A percentile compares a stretch with the other conserved stretches of the same genome.
These are phyloP conservation scores for Willisornis vidua DNA, from an alignment of 2,113 vertebrate genomes.

Conservation along the genomic window DNA sequence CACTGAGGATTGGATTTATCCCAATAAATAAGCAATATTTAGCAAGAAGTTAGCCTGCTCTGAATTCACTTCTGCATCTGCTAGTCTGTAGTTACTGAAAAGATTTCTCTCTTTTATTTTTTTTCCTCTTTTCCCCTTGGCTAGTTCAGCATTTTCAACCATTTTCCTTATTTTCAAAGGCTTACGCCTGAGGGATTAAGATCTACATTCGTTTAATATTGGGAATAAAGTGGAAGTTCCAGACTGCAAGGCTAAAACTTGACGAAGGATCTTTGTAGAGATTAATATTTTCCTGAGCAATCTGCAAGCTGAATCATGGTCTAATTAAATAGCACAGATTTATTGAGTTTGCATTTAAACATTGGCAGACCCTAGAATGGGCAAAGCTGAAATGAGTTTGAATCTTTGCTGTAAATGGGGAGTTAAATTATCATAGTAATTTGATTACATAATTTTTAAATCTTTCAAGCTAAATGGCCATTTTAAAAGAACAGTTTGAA, in stretches of 20 bases:
- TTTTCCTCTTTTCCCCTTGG: constrained; percentile 21
- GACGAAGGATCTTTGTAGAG: constrained; percentile 71
- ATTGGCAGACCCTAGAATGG: constrained; percentile 55
- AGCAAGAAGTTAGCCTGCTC: not conserved
- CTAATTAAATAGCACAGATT: constrained; percentile 78
- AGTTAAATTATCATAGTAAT: constrained; percentile 77
- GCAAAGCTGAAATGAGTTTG: constrained; percentile 73
- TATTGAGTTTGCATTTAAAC: constrained; percentile 77
- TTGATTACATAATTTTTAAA: constrained; percentile 76
- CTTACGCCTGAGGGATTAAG: constrained; percentile 52
- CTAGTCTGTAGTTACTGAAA: constrained; percentile 33
- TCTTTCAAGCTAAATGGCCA: constrained; percentile 67
- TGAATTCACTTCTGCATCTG: constrained; percentile 49
- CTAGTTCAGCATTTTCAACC: constrained; percentile 52
- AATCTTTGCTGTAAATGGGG: constrained; percentile 72
- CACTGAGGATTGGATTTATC: not conserved
- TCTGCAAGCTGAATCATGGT: constrained; percentile 70
- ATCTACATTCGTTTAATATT: constrained; percentile 65
- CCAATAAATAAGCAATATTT: not conserved
- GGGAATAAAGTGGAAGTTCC: constrained; percentile 60
- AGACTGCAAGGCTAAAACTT: constrained; percentile 66
- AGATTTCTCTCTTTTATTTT: constrained; percentile 38
- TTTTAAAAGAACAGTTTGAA: constrained; percentile 73
- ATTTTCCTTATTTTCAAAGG: constrained; percentile 57
- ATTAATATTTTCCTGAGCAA: constrained; percentile 76